Evolutionary conservation across 2,797 vertebrate genomes (phyloP).

Genomic region (Gymnoscopelus braueri): DNA sequence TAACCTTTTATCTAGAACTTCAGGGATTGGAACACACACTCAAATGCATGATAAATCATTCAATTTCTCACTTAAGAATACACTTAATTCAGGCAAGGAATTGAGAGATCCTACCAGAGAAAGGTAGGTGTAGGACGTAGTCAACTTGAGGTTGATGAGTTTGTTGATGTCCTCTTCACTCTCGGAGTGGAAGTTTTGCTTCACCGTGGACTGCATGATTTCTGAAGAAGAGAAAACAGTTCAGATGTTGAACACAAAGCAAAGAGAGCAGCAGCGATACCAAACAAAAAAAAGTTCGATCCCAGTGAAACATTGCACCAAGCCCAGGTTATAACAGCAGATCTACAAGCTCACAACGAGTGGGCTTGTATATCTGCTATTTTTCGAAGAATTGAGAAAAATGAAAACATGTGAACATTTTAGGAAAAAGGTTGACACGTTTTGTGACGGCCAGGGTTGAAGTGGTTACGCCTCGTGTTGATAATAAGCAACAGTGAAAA

Average conservation of each 20-base stretch:
- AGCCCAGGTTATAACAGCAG: no score
- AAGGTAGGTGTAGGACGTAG: slow-evolving; percentile 78
- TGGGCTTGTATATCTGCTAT: no score
- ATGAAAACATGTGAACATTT: no score
- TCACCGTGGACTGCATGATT: slow-evolving; percentile 76
- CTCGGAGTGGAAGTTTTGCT: slow-evolving; percentile 77
- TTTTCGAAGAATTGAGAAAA: no score
- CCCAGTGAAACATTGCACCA: no score
- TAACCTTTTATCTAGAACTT: no score
- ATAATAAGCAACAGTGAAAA: no score
- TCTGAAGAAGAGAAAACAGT: slow-evolving; percentile 40
- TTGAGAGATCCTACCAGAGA: slow-evolving; percentile 65
- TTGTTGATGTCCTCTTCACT: slow-evolving; percentile 79
- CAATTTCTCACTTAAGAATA: neutral
- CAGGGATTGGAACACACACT: neutral
- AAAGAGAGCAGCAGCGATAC: neutral
- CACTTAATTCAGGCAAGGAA: no score
- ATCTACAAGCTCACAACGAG: no score
- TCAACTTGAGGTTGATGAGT: slow-evolving; percentile 78
- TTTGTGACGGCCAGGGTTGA: no score
- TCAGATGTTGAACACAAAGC: neutral
- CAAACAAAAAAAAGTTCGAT: neutral
- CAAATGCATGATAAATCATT: neutral
- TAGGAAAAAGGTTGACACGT: no score
- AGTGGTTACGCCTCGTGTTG: no score